Conservation (phyloP, 1,140 invertebrate genomes). For the Ridgeia piscesae region DNA sequence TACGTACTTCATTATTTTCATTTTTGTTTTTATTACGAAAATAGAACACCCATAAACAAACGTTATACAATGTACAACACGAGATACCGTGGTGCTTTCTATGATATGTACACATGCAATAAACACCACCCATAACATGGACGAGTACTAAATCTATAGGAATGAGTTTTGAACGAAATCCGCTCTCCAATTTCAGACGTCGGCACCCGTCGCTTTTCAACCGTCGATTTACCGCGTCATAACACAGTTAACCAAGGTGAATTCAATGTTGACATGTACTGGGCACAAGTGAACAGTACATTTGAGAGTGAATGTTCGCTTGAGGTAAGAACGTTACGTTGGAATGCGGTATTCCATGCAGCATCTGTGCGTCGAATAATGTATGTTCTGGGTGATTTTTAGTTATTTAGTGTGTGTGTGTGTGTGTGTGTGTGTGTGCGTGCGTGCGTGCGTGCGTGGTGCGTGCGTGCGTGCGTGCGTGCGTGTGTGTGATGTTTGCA, state of each 20-base stretch:
- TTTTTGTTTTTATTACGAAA: neutral
- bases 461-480: no score
- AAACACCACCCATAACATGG: neutral
- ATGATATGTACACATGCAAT: neutral
- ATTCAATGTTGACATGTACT: neutral
- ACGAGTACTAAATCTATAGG: neutral
- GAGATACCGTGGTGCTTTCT: neutral
- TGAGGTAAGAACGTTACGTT: neutral
- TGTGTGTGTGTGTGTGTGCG: no score
- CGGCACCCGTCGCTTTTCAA: neutral
- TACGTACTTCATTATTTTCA: neutral
- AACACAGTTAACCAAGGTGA: neutral
- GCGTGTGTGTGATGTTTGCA: no score
- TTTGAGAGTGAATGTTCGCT: neutral
- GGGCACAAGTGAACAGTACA: neutral
- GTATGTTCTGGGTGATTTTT: neutral
- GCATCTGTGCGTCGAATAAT: neutral
- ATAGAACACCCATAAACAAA: neutral
- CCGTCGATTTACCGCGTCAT: neutral
- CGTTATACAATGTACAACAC: neutral
- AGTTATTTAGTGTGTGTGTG: no score
- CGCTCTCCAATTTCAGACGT: neutral
- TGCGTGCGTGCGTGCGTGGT: no score
- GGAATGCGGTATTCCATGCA: neutral
- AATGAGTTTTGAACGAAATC: neutral